Evolutionary conservation across 2,113 vertebrate species (phyloP).

Genomic region (Chionis minor): DNA sequence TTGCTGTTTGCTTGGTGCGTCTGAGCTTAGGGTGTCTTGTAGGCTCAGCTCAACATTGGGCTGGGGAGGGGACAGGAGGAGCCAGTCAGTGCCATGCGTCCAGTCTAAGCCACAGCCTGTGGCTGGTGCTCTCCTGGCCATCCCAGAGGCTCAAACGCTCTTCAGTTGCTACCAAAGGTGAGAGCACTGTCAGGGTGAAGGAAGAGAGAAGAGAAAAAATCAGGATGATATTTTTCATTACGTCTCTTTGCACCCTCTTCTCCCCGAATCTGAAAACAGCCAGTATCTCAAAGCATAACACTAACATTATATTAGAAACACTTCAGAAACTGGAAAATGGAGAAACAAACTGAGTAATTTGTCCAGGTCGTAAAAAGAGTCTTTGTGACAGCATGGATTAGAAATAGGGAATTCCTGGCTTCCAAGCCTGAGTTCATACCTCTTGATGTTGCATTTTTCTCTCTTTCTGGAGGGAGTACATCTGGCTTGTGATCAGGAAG

Average conservation of each 20-base stretch:
- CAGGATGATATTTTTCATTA: neutral
- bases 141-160: neutral
- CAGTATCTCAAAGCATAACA: neutral
- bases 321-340: neutral
- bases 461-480: neutral
- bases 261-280: neutral
- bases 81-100: neutral
- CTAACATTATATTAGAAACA: neutral
- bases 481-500: neutral
- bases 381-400: neutral
- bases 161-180: neutral
- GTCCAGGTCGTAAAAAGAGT: neutral
- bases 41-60: neutral
- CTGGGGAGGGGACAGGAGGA: neutral
- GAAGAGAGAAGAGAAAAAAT: neutral
- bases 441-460: constrained; percentile 22
- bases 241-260: neutral
- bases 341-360: neutral
- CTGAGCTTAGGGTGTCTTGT: neutral
- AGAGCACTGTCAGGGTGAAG: neutral
- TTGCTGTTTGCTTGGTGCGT: neutral
- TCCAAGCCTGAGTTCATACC: neutral
- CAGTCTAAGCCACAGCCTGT: neutral
- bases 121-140: neutral
- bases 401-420: constrained; percentile 27